phyloP scores from a whole-genome alignment of 2,888 invertebrate species.

The Sussaba pulchella region DNA sequence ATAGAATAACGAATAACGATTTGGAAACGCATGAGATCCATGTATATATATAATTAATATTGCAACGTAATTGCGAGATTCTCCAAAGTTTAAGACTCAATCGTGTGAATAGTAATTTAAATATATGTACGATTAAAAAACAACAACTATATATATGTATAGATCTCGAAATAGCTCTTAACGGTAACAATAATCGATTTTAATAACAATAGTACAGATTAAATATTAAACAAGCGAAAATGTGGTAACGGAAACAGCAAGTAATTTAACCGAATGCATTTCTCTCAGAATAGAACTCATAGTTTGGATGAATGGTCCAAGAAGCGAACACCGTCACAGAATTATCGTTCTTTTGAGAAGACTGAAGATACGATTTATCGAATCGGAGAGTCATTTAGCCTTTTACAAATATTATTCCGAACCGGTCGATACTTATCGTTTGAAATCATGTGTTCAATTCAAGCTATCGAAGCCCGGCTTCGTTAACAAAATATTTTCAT shows the following conservation, averaged over 20 bases:
- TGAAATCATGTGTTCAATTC: too few relatives aligned
- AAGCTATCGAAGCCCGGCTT: too few relatives aligned
- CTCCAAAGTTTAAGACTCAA: conserved; percentile 52
- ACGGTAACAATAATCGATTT: background rate
- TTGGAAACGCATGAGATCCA: background rate
- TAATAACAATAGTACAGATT: conserved; percentile 43
- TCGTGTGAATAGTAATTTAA: conserved; percentile 63
- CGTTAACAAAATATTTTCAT: too few relatives aligned
- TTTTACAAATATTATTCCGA: too few relatives aligned
- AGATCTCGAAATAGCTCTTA: conserved; percentile 49
- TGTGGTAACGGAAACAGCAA: conserved; percentile 49
- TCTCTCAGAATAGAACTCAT: background rate
- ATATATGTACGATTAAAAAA: conserved; percentile 42
- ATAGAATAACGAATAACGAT: conserved; percentile 18
- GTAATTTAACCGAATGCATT: conserved; percentile 18
- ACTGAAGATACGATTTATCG: background rate
- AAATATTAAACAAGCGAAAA: conserved; percentile 51
- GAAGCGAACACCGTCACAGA: conserved; percentile 1
- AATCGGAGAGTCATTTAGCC: too few relatives aligned
- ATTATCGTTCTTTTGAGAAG: conserved; percentile 2
- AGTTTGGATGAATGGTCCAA: conserved; percentile 4
- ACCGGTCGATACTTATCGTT: too few relatives aligned
- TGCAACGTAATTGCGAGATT: conserved; percentile 45
- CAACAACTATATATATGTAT: conserved; percentile 27
- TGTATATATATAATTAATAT: conserved; percentile 15